Base-by-base conservation (phyloP, 1,140 invertebrate species). In the Drosophila paulistorum region DNA sequence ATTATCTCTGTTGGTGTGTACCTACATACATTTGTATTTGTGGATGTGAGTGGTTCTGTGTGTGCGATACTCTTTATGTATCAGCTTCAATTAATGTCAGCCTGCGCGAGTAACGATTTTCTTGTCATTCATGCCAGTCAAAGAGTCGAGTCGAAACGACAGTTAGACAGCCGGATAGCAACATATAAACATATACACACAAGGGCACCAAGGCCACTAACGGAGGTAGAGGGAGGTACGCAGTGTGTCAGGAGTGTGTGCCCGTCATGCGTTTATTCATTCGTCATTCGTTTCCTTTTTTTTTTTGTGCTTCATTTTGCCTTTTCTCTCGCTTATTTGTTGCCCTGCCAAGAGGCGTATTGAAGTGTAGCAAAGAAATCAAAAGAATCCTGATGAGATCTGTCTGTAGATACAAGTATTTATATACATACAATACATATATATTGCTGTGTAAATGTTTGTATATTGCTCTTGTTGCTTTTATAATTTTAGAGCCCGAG, bases 21-120 rank as follows among this genome's bases (percentile, higher is more conserved):
- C 3, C 11, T 42, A 26, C 3, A 26, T 4, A 26, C 23, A 26
- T n/a, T n/a, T n/a, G n/a, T 26, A 11, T 59, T 9, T 23, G 39
- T 66, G 41, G 58, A 26, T 63, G 64, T 68, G 26, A 33, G 55
- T 59, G 14, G 39, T 37, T 65, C 48, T 67, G n/a, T 57, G 42
- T 68, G 89, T 79, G 82, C 79, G 75, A 72, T 86, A 86, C 74
- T 75, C 68, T 71, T 80, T 80, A 80, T 84, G 84, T 89, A 87
- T 83, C 84, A 89, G 74, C 70, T 79, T 81, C 85, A 89, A 89
- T 89, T 89, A 89, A 90, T 90, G 84, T 90, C 84, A 89, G 85
- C 63, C 69, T 59, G 71, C 60, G 68, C 71, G 71, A 67, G 65
- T 75, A 89, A 89, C 84, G 84, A 78, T 83, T 89, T 84, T 81